These are phyloP conservation scores for Mya arenaria DNA, from an alignment of 1,140 invertebrate species.

Conservation along the genomic window DNA sequence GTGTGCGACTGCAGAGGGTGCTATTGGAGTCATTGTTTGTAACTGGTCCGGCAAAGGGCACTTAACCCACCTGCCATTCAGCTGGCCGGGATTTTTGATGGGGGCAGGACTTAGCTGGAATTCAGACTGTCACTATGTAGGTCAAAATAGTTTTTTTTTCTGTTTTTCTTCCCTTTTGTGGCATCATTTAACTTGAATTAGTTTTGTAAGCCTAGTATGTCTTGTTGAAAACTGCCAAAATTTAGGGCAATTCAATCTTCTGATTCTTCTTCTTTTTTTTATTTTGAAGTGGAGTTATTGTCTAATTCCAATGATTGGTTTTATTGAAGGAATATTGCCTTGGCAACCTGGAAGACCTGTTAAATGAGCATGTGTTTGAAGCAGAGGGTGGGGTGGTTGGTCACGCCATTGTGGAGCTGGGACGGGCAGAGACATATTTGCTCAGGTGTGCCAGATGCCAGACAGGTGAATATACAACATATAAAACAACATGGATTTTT, in stretches of 20 bases:
- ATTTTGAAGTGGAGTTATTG: too few species aligned
- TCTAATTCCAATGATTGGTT: too few species aligned
- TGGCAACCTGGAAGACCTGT: constrained; percentile 83
- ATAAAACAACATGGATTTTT: too few species aligned
- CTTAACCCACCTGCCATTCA: constrained; percentile 85
- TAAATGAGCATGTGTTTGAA: constrained; percentile 85
- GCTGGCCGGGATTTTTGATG: constrained; percentile 86
- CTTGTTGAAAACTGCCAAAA: too few species aligned
- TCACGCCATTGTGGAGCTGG: constrained; percentile 85
- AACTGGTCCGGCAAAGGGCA: constrained; percentile 87
- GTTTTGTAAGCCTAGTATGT: too few species aligned
- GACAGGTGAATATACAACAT: constrained; percentile 60
- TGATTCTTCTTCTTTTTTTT: too few species aligned
- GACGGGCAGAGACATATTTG: constrained; percentile 85
- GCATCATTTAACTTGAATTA: too few species aligned
- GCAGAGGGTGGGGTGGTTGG: constrained; percentile 84
- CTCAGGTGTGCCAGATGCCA: constrained; percentile 75
- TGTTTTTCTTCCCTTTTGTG: too few species aligned
- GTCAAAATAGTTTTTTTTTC: too few species aligned
- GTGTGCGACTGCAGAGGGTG: constrained; percentile 83
- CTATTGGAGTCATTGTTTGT: constrained; percentile 85
- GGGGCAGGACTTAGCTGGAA: constrained; percentile 87
- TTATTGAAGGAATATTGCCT: constrained; percentile 83
- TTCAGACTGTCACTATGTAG: constrained; percentile 83
- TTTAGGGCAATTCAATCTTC: too few species aligned